Base-by-base conservation (phyloP, 37 sponge, comb jelly and placozoan genomes). In the Lycopodina hypogea region DNA sequence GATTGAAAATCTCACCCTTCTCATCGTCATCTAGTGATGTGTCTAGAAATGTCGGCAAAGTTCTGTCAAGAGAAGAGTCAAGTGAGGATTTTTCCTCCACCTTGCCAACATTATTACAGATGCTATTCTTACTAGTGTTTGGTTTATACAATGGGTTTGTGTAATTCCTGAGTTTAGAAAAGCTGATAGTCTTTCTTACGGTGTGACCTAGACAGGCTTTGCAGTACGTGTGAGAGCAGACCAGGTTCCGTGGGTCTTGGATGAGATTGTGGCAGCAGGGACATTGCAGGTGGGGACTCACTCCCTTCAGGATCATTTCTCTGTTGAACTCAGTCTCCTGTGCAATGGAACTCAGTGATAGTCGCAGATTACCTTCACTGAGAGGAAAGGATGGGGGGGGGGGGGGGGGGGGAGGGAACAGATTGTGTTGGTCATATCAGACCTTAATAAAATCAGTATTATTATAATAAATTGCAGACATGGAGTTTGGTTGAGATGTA, bases 171-270 rank as follows among this genome's bases (percentile, higher is more conserved):
- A 45, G 48, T 4, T 9, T 45, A 12, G 48, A 45, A 45, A 45
- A 45, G 9, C 48, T 45, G 36, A 48, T 14, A 11, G 71, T 41
- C 33, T 60, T 58, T 21, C 22, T 74, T 15, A 53, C 75, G 12
- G 60, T 58, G 3, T 57, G 69, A 7, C 69, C 84, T 8, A 84
- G 72, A 57, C 84, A 84, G 36, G 55, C 33, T 68, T 58, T 69
- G 62, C 84, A 84, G 84, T 61, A 84, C 15, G 84, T 77, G 52
- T 84, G 84, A 1, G 77, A 77, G 78, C 84, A 84, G 34, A 71
- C 71, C 50, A 84, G 61, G 38, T 77, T 59, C 4, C 84, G 60
- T 8, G 84, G 84, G 61, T 84, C 77, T 23, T 84, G 71, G 19
- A 69, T 56, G 35, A 68, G 78, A 3, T 39, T 2, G 14, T 69